Evolutionary conservation across 2,888 invertebrate species (phyloP), one percentile per base, ranked within the genome.

Genomic region (Dryobota labecula): DNA sequence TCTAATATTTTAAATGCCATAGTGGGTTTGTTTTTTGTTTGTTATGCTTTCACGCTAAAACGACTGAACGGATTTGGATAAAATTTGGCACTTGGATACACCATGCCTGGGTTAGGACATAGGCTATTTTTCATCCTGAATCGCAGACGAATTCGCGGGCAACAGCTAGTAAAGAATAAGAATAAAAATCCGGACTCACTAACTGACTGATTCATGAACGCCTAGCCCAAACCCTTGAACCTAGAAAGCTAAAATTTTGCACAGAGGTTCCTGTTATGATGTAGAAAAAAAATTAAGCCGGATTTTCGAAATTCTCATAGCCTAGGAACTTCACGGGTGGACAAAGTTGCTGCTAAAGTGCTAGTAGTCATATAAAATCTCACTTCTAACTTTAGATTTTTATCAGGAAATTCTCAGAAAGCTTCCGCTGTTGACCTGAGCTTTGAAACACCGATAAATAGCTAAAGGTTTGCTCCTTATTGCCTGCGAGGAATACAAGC

Each of bases 331-430:
- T 45, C 15, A 27, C 5, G 20, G 43, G 8, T 3, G 0, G n/a
- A n/a, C 15, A 9, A 45, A 45, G 5, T 30, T 2, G 0, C 2
- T 57, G 18, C 24, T 1, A 36, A 62, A 20, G 13, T 36, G 1
- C 24, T 53, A 53, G 1, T 7, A 24, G 13, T 54, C 5, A 38
- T 20, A 56, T 62, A 24, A n/a, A 38, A 41, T 66, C 8, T n/a
- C 18, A 41, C 47, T 24, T 27, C 2, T 74, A 36, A n/a, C 4
- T 53, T 15, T 18, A 75, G 53, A 75, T 75, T 65, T 24, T 64
- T 75, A 71, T 72, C 75, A 47, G 6, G 2, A 41, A 74, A 54
- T 72, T 72, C 72, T 72, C 66, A 41, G 76, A 13, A 65, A 18
- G 41, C 54, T 76, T 76, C 75, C 75, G 53, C 45, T 54, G 8